Base-by-base conservation (phyloP, 2,797 vertebrate genomes). In the Tamandua tetradactyla region DNA sequence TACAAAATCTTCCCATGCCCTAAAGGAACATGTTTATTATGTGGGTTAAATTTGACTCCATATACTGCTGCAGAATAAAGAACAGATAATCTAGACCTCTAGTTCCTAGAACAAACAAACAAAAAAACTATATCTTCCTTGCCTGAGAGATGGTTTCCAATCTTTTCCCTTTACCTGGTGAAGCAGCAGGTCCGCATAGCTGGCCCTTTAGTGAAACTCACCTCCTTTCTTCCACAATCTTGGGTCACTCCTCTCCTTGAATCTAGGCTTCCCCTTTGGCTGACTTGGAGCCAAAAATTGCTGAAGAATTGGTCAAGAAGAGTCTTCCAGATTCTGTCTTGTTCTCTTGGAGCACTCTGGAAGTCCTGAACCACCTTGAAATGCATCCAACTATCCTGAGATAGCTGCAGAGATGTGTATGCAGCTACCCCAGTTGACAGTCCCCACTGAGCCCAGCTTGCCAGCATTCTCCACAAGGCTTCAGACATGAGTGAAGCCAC, bases 21-120 rank as follows among this genome's bases (percentile, higher is more conserved):
- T 52, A 68, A 78, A 35, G 66, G 57, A 49, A 80, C 62, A 32
- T 75, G 11, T 87, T 92, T 93, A 32, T 78, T 84, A 37, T 64
- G 59, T 59, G 84, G 32, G 25, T 74, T 92, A 72, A 93, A 82
- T 15, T 47, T 95, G 71, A 3, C 49, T 86, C 87, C 32, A 75
- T n/a, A 37, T 35, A 55, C 1, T 82, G 22, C 5, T 15, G 61
- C 17, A 27, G 20, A 82, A 62, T 18, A 37, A 25, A 55, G 22
- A 89, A 42, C 4, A 72, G 64, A 35, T 47, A 85, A 91, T 23
- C 22, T 35, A 66, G 64, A 17, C 40, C 44, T 91, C 35, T 59
- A 42, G 68, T 44, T 89, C 32, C 35, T 61, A n/a, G n/a, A n/a
- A n/a, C n/a, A n/a, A n/a, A n/a, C n/a, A n/a, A n/a, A n/a, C 4